Conservation (phyloP, 2,113 vertebrate genomes). For the Monarcha castaneiventris region DNA sequence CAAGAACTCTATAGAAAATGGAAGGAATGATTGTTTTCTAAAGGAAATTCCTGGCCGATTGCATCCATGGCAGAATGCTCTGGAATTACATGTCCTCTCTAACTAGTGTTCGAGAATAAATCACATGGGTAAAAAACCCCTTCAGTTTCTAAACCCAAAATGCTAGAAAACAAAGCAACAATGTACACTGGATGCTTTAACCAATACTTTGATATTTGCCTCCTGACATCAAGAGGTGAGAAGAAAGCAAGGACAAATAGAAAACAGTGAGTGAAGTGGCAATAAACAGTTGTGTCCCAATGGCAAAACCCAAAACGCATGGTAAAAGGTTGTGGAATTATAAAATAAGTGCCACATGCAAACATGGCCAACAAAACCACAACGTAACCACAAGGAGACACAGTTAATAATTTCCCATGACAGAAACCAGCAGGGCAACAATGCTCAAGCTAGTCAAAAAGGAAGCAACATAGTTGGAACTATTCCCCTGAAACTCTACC, state of each 20-base stretch:
- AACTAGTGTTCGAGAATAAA: neutral
- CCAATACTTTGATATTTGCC: neutral
- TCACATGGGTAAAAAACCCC: fast-evolving
- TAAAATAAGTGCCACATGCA: neutral
- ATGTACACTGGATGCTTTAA: neutral
- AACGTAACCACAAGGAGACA: neutral
- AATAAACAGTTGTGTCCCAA: neutral
- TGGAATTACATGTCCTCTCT: neutral
- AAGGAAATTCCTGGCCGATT: neutral
- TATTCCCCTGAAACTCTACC: neutral
- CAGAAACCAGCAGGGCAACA: neutral
- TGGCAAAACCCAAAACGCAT: neutral
- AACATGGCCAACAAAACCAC: neutral
- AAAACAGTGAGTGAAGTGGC: neutral
- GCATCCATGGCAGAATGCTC: neutral
- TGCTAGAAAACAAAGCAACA: neutral
- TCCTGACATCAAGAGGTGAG: neutral
- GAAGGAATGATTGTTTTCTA: neutral
- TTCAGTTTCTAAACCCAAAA: neutral
- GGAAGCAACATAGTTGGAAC: neutral
- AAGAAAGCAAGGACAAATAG: neutral
- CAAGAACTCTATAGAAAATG: neutral
- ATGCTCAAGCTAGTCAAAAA: neutral
- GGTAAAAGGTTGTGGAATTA: neutral
- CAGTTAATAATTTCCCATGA: neutral